Percentiles rank a stretch among this genome's conserved stretches.
Conservation (phyloP, 2,113 vertebrate species). For the Cynoglossus semilaevis region DNA sequence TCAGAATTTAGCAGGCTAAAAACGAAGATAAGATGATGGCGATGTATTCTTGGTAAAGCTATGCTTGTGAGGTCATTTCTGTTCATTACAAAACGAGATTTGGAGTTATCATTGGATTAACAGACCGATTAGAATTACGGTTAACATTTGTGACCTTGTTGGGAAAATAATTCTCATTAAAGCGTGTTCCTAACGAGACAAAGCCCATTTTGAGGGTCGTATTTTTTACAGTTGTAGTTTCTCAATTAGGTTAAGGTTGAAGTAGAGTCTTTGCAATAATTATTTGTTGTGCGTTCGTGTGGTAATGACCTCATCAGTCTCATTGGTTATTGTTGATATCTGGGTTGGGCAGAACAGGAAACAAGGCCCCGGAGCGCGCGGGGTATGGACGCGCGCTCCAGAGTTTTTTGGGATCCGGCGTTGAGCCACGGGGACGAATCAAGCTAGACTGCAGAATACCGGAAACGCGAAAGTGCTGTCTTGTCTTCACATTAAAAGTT, state of each 20-base stretch:
- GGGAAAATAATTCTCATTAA: too few species aligned
- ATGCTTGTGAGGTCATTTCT: too few species aligned
- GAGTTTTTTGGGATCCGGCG: conserved; percentile 55
- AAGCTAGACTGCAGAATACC: neutral
- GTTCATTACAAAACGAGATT: too few species aligned
- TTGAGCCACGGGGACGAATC: neutral
- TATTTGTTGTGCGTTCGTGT: neutral
- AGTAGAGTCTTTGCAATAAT: too few species aligned
- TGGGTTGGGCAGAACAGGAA: conserved; percentile 60
- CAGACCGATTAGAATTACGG: too few species aligned
- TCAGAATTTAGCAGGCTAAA: conserved; percentile 13
- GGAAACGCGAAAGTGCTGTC: neutral
- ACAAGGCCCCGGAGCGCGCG: conserved; percentile 48
- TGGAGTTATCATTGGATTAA: too few species aligned
- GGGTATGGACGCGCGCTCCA: conserved; percentile 44
- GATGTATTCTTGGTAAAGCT: neutral
- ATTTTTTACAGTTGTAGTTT: too few species aligned
- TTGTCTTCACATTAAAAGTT: conserved; percentile 23
- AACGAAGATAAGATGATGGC: neutral
- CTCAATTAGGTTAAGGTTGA: too few species aligned
- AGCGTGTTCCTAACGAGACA: too few species aligned
- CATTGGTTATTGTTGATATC: conserved; percentile 42
- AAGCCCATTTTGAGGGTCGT: too few species aligned
- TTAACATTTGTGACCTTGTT: too few species aligned
- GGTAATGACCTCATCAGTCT: conserved; percentile 22